These are phyloP conservation scores for Watsonalla binaria DNA, from an alignment of 2,888 invertebrate genomes.

Conservation along the genomic window DNA sequence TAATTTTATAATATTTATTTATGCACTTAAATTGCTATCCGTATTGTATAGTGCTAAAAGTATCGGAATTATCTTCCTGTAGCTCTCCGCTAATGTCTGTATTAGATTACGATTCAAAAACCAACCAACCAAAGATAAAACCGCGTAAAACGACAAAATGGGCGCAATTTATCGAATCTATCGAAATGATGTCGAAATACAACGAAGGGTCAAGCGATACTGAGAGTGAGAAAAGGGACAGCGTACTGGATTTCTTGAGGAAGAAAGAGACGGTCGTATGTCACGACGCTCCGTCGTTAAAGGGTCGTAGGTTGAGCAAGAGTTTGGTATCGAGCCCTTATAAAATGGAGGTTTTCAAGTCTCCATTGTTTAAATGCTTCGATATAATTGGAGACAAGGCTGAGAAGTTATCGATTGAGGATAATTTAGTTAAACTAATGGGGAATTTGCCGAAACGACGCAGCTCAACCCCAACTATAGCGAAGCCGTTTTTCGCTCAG, in stretches of 20 bases:
- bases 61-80: constrained; percentile 28
- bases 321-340: constrained; percentile 53
- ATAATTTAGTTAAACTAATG: constrained; percentile 44
- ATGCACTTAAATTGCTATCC: no score
- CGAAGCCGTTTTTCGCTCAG: constrained; percentile 24
- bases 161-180: constrained; percentile 51
- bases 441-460: constrained; percentile 49
- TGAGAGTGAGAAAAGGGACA: constrained; percentile 34
- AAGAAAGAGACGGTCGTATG: constrained; percentile 34
- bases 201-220: constrained; percentile 38
- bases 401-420: constrained; percentile 35
- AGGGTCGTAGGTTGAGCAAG: constrained; percentile 28
- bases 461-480: constrained; percentile 51
- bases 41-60: background rate
- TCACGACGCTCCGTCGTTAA: constrained; percentile 20
- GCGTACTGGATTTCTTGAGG: constrained; percentile 41
- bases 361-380: constrained; percentile 45
- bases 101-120: constrained; percentile 40
- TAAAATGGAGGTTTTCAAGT: constrained; percentile 36
- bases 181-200: constrained; percentile 40
- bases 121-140: constrained; percentile 17
- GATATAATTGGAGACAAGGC: constrained; percentile 40
- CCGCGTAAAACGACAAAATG: constrained; percentile 36
- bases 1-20: no score
- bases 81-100: constrained; percentile 46